A percentile compares a stretch with the other conserved stretches of the same genome.
phyloP scores from a whole-genome alignment of 2,888 invertebrate species.

The Ochlodes sylvanus region DNA sequence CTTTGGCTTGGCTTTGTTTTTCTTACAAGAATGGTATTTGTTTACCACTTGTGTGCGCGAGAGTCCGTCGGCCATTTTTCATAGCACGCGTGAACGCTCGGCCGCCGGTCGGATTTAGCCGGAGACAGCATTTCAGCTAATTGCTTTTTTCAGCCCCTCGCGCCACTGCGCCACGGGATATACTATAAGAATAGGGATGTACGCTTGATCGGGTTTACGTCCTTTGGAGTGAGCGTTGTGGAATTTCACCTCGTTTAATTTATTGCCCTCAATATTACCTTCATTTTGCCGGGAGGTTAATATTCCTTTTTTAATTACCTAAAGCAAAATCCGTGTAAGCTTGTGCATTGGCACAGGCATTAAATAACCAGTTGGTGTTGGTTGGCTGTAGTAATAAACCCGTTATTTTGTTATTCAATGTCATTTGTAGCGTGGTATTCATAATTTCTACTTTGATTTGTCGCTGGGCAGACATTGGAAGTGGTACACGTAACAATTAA shows the following conservation, averaged over 20 bases:
- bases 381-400: too few species aligned
- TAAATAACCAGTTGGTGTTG: too few species aligned
- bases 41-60: slow-evolving; percentile 44
- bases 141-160: slow-evolving; percentile 81
- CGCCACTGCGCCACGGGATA: slow-evolving; percentile 38
- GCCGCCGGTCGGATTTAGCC: slow-evolving; percentile 68
- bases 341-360: too few species aligned
- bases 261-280: background rate
- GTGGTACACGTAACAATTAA: slow-evolving; percentile 40
- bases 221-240: slow-evolving; percentile 15
- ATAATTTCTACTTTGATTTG: slow-evolving; percentile 40
- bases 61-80: slow-evolving; percentile 70
- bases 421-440: background rate
- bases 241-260: background rate
- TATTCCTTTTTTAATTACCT: too few species aligned
- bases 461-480: slow-evolving; percentile 29
- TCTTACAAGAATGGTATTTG: too few species aligned
- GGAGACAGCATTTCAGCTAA: slow-evolving; percentile 71
- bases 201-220: slow-evolving; percentile 35
- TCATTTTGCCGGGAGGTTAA: too few species aligned
- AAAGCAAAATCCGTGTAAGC: too few species aligned
- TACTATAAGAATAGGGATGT: slow-evolving; percentile 22
- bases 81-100: slow-evolving; percentile 79
- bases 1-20: too few species aligned
- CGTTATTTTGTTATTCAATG: background rate